Base-by-base conservation (phyloP, 2,888 invertebrate genomes). In the Tetropium fuscum region DNA sequence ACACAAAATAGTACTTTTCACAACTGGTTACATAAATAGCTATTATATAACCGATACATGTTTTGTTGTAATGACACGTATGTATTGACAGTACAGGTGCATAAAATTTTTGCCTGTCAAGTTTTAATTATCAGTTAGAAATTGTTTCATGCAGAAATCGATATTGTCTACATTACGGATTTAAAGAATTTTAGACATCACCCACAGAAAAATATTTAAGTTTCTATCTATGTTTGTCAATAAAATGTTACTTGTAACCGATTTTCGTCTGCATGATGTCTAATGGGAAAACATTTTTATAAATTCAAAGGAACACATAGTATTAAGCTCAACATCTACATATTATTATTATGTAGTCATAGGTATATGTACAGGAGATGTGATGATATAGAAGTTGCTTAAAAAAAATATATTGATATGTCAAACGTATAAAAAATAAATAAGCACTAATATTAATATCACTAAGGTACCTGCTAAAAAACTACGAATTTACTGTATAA, bases 381-480 rank as follows among this genome's bases (percentile, higher is more conserved):
- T 48, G 53, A 57, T 48, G 61, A 61, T 64, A 58, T 59, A 56
- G 48, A 40, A 53, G 41, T 41, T 15, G 43, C 54, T 30, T 43
- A 59, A 60, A 66, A 48, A 56, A 68, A 61, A 60, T 64, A 68
- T 51, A 34, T 49, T 64, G 71, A 71, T 71, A 71, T 71, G 71
- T 71, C 61, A 58, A 71, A 68, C 51, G 63, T 69, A 67, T 63
- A 69, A 69, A 71, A 61, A 71, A 69, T 69, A 69, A 70, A 59
- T 66, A 64, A 62, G 51, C 62, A 64, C 57, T 55, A 60, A 63
- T 61, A 63, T 55, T 61, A 66, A 64, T 66, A 66, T 64, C 66
- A 66, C 66, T 61, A 61, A 63, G 41, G 30, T 45, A 57, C 18
- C 20, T 36, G 48, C 36, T 36, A 48, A 32, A 47, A 18, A 32